Percentiles rank a stretch among this genome's conserved stretches.
Conservation (phyloP, 2,797 vertebrate genomes). For the Lateolabrax maculatus region DNA sequence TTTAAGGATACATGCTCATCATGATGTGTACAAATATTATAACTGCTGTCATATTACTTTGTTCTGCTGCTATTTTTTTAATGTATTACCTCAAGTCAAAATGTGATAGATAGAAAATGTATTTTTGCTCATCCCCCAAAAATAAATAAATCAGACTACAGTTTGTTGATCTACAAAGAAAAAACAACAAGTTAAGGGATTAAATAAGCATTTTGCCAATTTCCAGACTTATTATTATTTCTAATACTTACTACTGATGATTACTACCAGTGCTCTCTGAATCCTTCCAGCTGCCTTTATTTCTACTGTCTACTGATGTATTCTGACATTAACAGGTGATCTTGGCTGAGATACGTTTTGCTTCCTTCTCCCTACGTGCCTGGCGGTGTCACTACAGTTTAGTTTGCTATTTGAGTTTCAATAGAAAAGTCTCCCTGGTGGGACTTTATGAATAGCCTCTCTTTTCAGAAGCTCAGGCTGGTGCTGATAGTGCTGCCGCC, state of each 20-base stretch:
- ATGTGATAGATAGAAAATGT: neutral
- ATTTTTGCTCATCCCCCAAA: neutral
- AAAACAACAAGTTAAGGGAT: neutral
- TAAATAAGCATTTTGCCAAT: conserved; percentile 6
- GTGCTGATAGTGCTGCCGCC: conserved; percentile 27
- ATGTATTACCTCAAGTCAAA: conserved; percentile 9
- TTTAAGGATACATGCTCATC: conserved; percentile 15
- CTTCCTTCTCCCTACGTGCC: conserved; percentile 26
- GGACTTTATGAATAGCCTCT: conserved; percentile 51
- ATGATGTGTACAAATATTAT: neutral
- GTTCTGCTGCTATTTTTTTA: neutral
- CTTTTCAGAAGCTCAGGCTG: conserved; percentile 42
- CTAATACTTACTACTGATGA: neutral
- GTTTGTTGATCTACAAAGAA: neutral
- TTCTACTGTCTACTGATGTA: conserved; percentile 25
- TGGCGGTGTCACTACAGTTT: conserved; percentile 33
- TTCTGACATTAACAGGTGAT: conserved; percentile 34
- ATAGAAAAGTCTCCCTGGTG: conserved; percentile 25
- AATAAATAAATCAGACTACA: conserved; percentile 13
- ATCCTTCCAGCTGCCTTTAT: conserved; percentile 28
- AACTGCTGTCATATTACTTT: neutral
- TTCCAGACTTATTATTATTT: conserved; percentile 5
- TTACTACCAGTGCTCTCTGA: neutral
- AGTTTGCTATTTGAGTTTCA: conserved; percentile 44
- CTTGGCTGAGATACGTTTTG: conserved; percentile 27